Conservation (phyloP, 2,113 vertebrate species). For the Brienomyrus longianalis region DNA sequence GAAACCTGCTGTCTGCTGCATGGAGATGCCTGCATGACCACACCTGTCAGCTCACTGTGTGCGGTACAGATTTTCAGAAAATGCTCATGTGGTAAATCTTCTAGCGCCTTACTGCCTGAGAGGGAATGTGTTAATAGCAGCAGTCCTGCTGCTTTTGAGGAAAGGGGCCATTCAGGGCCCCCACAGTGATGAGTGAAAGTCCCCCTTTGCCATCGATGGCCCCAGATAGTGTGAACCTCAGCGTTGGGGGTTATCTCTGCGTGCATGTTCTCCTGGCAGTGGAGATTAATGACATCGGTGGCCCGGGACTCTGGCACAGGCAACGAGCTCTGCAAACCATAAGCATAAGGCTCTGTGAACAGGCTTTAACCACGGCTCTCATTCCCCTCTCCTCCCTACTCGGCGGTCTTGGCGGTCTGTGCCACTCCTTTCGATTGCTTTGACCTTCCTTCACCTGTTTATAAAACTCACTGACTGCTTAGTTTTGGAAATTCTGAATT, state of each 20-base stretch:
- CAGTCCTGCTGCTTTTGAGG: neutral
- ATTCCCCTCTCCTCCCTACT: neutral
- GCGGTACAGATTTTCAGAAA: neutral
- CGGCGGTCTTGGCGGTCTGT: neutral
- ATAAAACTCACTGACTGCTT: neutral
- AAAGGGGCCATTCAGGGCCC: neutral
- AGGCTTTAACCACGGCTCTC: neutral
- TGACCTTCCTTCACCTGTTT: neutral
- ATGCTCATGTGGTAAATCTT: neutral
- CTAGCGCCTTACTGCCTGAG: neutral
- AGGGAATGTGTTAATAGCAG: neutral
- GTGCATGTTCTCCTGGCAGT: neutral
- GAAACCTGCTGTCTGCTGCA: neutral
- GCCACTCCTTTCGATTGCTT: neutral
- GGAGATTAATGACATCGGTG: neutral
- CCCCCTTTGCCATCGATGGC: neutral
- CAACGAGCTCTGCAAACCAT: neutral
- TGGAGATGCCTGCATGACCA: neutral
- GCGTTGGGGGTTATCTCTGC: neutral
- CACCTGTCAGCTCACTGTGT: neutral
- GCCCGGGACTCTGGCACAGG: neutral
- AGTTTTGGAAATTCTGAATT: neutral
- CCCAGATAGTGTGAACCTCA: neutral
- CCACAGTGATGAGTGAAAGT: neutral
- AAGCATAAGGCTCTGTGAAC: neutral